These are phyloP conservation scores for Panulirus ornatus DNA, from an alignment of 1,140 invertebrate species.

Conservation along the genomic window DNA sequence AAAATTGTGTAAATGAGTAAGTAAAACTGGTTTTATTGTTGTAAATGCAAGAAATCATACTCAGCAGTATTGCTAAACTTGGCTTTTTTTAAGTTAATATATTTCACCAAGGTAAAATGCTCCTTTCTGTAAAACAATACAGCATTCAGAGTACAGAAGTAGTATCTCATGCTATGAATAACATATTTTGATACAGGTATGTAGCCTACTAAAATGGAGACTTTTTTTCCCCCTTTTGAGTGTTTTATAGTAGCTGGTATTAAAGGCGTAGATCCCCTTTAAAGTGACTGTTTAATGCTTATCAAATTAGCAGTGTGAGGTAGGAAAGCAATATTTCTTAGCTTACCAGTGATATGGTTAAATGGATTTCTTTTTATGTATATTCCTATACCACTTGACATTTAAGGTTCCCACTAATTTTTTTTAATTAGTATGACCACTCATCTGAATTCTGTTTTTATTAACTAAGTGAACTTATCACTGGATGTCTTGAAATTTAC, in stretches of 20 bases:
- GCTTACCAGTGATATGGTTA: not conserved
- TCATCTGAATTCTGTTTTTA: too few species aligned
- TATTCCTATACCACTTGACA: too few species aligned
- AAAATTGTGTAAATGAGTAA: constrained; percentile 12
- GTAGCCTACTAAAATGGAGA: not conserved
- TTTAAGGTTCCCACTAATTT: too few species aligned
- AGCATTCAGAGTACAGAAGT: not conserved
- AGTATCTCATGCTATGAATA: not conserved
- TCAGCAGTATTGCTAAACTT: not conserved
- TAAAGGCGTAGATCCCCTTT: not conserved
- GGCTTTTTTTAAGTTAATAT: not conserved
- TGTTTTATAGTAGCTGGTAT: constrained; percentile 3
- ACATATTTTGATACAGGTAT: not conserved
- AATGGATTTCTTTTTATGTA: not conserved
- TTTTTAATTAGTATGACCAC: too few species aligned
- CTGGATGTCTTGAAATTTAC: too few species aligned
- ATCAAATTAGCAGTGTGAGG: not conserved
- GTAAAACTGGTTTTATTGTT: not conserved
- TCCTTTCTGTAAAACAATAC: not conserved
- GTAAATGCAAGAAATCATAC: not conserved
- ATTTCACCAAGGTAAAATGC: not conserved
- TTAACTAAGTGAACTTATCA: too few species aligned
- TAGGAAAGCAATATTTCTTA: not conserved
- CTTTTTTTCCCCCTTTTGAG: not conserved
- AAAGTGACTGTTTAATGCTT: not conserved